Evolutionary conservation across 2,888 invertebrate genomes (phyloP), one percentile per base, ranked within the genome.

Genomic region (Acholoe squamosa): DNA sequence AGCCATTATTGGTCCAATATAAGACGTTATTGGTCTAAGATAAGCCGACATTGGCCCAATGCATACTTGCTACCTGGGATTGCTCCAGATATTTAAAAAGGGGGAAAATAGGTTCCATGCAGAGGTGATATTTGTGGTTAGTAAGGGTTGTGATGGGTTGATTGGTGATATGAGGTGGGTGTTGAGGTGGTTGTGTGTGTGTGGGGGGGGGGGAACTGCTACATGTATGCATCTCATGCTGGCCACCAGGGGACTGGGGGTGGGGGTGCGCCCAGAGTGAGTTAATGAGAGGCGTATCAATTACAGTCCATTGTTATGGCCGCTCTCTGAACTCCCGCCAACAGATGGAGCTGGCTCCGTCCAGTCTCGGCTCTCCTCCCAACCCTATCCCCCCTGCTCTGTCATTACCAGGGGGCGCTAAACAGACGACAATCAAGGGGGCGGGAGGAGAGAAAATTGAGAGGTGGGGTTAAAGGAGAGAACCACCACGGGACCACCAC

Each of bases 261-360:
- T 25, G 71, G 28, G 14, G 28, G 28, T 28, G n/a, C 3, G 28
- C 3, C 0, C 61, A 71, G 16, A 71, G 71, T 71, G 71, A 28
- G 71, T 71, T 71, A 71, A 71, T 71, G 71, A 71, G 71, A 5
- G 71, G 3, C 71, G 71, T 71, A 71, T 71, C 71, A 28, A 71
- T 71, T 71, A 71, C 71, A 25, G 14, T 28, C 71, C 71, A 71
- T 71, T 71, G 71, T 71, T 5, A 14, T 0, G 71, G 28, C 7
- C 14, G 71, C 31, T 28, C 71, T 71, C 5, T 71, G 71, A 71
- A 71, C 71, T 5, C 71, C 71, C 71, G 71, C 71, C 71, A 71
- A 14, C 71, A 71, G 71, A 71, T 71, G 71, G 71, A 28, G 71
- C 28, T 25, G 71, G 71, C 71, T 25, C 31, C 71, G 71, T 3